Percentiles rank a stretch among this genome's conserved stretches.
Evolutionary conservation across 2,113 vertebrate genomes (phyloP).

Genomic region (Urocynchramus pylzowi): DNA sequence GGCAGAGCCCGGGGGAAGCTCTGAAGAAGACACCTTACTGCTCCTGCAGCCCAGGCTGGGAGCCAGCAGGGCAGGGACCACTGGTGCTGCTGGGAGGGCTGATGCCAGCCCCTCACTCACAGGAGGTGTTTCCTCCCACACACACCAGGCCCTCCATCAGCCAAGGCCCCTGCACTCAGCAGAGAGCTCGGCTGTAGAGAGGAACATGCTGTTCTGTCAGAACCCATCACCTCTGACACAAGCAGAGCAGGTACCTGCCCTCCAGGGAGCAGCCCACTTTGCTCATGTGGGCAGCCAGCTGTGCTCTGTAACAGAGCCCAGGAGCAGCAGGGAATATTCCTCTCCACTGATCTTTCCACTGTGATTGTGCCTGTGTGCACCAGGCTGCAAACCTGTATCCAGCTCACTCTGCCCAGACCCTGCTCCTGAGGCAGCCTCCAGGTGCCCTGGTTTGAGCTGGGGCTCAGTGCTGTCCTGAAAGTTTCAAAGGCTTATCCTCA

Average conservation of each 20-base stretch:
- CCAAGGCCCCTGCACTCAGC: neutral
- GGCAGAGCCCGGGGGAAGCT: neutral
- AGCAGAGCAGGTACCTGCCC: neutral
- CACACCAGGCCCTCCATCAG: neutral
- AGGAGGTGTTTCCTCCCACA: neutral
- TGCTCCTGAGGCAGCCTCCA: neutral
- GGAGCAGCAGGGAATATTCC: neutral
- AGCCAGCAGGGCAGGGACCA: neutral
- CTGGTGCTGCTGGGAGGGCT: neutral
- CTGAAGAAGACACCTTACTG: neutral
- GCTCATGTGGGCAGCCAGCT: accelerated
- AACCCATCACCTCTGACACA: neutral
- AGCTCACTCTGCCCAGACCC: neutral
- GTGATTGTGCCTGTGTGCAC: neutral
- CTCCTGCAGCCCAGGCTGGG: neutral
- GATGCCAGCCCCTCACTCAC: neutral
- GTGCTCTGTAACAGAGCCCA: neutral
- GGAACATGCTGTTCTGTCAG: neutral
- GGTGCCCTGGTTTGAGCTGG: neutral
- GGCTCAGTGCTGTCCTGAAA: neutral
- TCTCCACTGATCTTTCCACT: neutral
- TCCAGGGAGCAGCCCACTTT: neutral
- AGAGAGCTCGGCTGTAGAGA: neutral
- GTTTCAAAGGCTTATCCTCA: neutral
- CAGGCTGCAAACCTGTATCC: neutral